Conservation (phyloP, 2,888 invertebrate genomes). For the Malachius bipustulatus region DNA sequence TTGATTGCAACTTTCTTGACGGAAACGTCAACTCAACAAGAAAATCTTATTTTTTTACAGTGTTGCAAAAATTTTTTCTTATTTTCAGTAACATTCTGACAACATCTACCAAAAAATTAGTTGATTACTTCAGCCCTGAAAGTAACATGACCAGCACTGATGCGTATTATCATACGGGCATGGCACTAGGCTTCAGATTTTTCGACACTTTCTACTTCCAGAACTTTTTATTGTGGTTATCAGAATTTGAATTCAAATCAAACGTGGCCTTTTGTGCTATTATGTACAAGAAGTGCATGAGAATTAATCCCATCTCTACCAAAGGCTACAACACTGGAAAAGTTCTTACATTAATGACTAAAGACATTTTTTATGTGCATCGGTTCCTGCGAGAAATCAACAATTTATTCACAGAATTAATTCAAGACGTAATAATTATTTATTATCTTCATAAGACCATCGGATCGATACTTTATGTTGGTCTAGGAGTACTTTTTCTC, state of each 20-base stretch:
- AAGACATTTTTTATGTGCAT: constrained; percentile 87
- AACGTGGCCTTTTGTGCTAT: constrained; percentile 70
- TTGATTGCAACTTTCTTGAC: no score
- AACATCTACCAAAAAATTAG: no score
- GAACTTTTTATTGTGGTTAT: no score
- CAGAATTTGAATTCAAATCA: constrained; percentile 72
- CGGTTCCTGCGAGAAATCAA: constrained; percentile 75
- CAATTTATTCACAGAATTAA: constrained; percentile 83
- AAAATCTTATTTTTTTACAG: no score
- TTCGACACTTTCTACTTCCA: no score
- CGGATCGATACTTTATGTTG: constrained; percentile 41
- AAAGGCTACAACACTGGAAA: constrained; percentile 58
- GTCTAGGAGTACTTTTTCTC: constrained; percentile 40
- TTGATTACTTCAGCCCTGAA: no score
- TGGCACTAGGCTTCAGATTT: no score
- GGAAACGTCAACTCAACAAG: no score
- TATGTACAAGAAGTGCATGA: constrained; percentile 58
- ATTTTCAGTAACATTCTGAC: no score
- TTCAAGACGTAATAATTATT: constrained; percentile 69
- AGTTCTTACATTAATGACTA: constrained; percentile 78
- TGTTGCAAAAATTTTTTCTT: no score
- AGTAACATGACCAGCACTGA: no score
- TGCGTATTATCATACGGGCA: no score
- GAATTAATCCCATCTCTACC: constrained; percentile 42
- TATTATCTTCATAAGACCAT: constrained; percentile 57